Evolutionary conservation across 2,888 invertebrate species (phyloP).

Genomic region (Sabatieria punctata): DNA sequence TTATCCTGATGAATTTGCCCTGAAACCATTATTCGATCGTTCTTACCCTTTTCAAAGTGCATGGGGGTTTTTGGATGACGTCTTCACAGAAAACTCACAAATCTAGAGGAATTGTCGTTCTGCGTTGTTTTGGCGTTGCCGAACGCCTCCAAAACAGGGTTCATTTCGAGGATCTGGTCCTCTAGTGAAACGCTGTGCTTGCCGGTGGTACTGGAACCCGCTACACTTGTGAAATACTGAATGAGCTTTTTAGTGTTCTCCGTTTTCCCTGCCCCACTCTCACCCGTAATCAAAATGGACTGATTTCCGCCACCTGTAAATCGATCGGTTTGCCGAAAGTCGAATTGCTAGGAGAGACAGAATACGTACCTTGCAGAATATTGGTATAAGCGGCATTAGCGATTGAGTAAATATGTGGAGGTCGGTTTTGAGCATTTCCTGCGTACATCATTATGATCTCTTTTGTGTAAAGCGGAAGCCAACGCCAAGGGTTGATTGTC

Average conservation of each 20-base stretch:
- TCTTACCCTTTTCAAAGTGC: neutral
- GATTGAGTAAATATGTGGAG: conserved; percentile 39
- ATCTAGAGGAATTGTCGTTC: conserved; percentile 25
- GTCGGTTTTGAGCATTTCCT: conserved; percentile 15
- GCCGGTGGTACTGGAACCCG: no score
- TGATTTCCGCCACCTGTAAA: conserved; percentile 21
- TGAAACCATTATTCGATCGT: conserved; percentile 9
- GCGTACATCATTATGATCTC: neutral
- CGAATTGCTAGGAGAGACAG: neutral
- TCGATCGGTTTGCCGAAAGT: neutral
- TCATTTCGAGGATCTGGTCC: conserved; percentile 11
- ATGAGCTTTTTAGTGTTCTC: conserved; percentile 41
- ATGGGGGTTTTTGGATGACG: neutral
- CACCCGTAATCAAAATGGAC: conserved; percentile 37
- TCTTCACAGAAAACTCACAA: conserved; percentile 14
- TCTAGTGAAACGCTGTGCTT: no score
- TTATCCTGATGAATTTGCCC: conserved; percentile 28
- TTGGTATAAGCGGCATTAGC: conserved; percentile 39
- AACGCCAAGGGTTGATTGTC: conserved; percentile 27
- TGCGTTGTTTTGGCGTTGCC: no score
- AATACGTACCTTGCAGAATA: conserved; percentile 33
- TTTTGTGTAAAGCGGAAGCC: conserved; percentile 1
- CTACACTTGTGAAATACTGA: conserved; percentile 33
- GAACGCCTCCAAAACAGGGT: conserved; percentile 22
- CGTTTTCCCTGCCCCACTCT: conserved; percentile 45